phyloP scores from a whole-genome alignment of 1,140 invertebrate species.

The Drosophila orosa region DNA sequence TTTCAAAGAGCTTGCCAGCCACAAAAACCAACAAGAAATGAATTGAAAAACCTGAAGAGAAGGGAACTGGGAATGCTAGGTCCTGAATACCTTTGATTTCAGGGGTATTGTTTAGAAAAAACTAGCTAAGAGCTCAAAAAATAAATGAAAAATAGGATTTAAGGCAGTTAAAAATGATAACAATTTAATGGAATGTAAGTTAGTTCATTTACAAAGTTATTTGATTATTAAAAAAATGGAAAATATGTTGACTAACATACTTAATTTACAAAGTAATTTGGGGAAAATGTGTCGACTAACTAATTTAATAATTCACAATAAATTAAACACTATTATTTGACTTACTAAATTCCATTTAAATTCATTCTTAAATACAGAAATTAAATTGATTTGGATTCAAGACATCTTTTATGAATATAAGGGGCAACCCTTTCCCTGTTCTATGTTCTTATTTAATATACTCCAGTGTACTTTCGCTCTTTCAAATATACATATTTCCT shows the following conservation, averaged over 20 bases:
- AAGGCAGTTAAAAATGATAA: neutral
- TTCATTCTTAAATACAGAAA: neutral
- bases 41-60: conserved; percentile 11
- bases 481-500: conserved; percentile 17
- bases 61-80: neutral
- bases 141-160: neutral
- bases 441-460: neutral
- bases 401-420: neutral
- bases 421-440: no score
- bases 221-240: neutral
- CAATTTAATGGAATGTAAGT: neutral
- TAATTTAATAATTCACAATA: neutral
- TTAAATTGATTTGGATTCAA: neutral
- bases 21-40: conserved; percentile 16
- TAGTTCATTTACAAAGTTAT: neutral
- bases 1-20: conserved; percentile 47
- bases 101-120: conserved; percentile 6
- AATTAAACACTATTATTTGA: neutral
- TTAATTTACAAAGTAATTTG: neutral
- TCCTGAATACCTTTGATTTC: neutral
- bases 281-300: neutral
- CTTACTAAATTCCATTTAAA: neutral
- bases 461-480: neutral
- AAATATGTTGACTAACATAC: no score
- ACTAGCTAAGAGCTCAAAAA: neutral